phyloP scores from a whole-genome alignment of 2,113 vertebrate genomes.

The Fulmarus glacialis region DNA sequence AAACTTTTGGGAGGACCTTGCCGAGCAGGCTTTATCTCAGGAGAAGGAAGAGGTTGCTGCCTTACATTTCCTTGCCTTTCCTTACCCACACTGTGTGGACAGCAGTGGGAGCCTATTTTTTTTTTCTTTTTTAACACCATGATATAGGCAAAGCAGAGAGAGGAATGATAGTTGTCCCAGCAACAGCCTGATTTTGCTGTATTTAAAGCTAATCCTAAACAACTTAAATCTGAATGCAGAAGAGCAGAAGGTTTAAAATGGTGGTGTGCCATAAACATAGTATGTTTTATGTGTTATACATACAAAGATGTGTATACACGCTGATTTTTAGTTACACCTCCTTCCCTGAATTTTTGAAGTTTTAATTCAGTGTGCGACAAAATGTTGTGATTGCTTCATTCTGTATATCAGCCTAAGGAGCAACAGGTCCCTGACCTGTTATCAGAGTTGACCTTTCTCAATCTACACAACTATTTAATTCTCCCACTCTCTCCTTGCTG shows the following conservation, averaged over 20 bases:
- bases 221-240: not conserved
- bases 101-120: not conserved
- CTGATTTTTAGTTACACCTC: not conserved
- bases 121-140: not conserved
- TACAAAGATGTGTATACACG: accelerated
- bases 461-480: not conserved
- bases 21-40: not conserved
- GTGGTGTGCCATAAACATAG: not conserved
- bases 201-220: not conserved
- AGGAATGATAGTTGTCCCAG: not conserved
- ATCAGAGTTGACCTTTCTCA: not conserved
- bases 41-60: not conserved
- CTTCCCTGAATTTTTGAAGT: accelerated
- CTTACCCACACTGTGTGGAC: not conserved
- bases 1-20: not conserved
- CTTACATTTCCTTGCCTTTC: not conserved
- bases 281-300: not conserved
- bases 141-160: not conserved
- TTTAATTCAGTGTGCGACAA: not conserved
- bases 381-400: not conserved
- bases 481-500: not conserved
- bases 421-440: not conserved
- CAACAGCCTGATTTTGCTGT: not conserved
- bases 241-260: not conserved
- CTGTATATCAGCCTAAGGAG: not conserved